These are phyloP conservation scores for Scarus forsteni DNA, from an alignment of 2,797 vertebrate genomes.

Conservation along the genomic window DNA sequence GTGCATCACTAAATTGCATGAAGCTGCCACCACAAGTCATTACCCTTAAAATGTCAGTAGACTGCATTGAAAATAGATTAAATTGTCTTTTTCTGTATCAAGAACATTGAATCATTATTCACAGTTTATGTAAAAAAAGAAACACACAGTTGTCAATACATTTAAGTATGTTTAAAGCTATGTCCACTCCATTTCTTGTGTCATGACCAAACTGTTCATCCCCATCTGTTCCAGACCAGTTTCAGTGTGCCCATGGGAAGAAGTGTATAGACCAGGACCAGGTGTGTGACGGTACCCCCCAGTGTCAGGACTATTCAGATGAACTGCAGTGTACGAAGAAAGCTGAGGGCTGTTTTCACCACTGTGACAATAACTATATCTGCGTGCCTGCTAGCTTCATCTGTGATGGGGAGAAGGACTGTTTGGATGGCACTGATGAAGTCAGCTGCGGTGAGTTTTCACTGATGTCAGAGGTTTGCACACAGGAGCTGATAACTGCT, in stretches of 20 bases:
- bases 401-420: slow-evolving; percentile 88
- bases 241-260: slow-evolving; percentile 83
- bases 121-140: too few relatives aligned
- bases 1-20: too few relatives aligned
- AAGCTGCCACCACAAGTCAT: too few relatives aligned
- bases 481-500: too few relatives aligned
- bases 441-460: slow-evolving; percentile 82
- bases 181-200: too few relatives aligned
- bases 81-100: too few relatives aligned
- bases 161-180: too few relatives aligned
- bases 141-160: too few relatives aligned
- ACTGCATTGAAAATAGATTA: too few relatives aligned
- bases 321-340: slow-evolving; percentile 80
- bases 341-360: slow-evolving; percentile 76
- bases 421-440: slow-evolving; percentile 86
- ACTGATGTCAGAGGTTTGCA: not conserved
- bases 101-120: too few relatives aligned
- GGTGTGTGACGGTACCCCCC: slow-evolving; percentile 83
- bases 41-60: too few relatives aligned
- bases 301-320: slow-evolving; percentile 89
- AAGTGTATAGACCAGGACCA: slow-evolving; percentile 76
- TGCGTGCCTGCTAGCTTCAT: slow-evolving; percentile 85
- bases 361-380: slow-evolving; percentile 79
- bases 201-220: too few relatives aligned
- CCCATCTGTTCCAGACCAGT: slow-evolving; percentile 57